These are phyloP conservation scores for Xiphophorus hellerii DNA, from an alignment of 2,113 vertebrate genomes.

Conservation along the genomic window DNA sequence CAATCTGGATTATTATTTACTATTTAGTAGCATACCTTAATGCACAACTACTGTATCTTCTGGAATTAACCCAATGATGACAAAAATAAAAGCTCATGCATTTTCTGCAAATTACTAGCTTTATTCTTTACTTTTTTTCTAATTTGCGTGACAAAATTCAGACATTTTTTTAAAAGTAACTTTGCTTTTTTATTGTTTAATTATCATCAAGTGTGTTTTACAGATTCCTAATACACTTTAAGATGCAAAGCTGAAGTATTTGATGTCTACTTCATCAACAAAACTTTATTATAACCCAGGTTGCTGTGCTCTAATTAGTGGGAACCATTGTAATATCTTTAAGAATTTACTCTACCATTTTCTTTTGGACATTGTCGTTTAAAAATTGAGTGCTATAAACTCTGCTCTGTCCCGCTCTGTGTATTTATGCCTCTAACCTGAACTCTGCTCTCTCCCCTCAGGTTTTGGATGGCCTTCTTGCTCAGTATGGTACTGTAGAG, in stretches of 20 bases:
- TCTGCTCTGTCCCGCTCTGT: neutral
- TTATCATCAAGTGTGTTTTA: neutral
- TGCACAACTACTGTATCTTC: no score
- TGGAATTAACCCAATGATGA: no score
- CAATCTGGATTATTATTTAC: no score
- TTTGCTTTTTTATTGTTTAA: neutral
- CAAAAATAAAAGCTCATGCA: no score
- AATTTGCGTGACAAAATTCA: no score
- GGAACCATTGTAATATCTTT: no score
- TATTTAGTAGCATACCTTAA: no score
- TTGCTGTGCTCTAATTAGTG: neutral
- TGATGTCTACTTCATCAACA: neutral
- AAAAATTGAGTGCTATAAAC: neutral
- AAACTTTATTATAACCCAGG: neutral
- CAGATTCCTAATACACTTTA: neutral
- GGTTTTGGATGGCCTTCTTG: constrained; percentile 92
- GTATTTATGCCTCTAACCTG: constrained; percentile 14
- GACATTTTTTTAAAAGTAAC: neutral
- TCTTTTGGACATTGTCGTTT: neutral
- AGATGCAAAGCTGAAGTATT: neutral
- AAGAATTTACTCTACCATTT: neutral
- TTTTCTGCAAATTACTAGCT: no score
- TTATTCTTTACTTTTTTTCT: no score
- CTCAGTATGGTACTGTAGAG: constrained; percentile 91
- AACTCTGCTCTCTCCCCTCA: constrained; percentile 61